Evolutionary conservation across 2,888 invertebrate species (phyloP).

Genomic region (Elysia crispata): DNA sequence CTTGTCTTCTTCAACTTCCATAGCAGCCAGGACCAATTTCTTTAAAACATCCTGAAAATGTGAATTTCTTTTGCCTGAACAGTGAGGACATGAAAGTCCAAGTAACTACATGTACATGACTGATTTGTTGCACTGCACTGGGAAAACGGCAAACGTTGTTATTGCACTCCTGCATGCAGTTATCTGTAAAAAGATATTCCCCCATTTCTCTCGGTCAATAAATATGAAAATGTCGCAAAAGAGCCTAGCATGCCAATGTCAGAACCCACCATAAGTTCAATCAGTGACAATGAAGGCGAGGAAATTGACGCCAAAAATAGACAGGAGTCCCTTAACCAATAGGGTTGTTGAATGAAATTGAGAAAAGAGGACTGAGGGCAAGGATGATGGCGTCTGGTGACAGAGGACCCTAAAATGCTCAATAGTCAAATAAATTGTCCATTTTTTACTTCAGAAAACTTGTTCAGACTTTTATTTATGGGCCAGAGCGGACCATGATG

Average conservation of each 20-base stretch:
- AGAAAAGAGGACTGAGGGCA: no score
- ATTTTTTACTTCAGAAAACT: no score
- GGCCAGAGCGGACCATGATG: no score
- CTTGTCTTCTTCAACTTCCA: slow-evolving; percentile 28
- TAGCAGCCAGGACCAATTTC: no score
- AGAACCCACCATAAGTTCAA: background rate
- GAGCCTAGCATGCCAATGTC: background rate
- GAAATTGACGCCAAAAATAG: background rate
- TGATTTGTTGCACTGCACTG: slow-evolving; percentile 49
- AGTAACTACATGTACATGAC: slow-evolving; percentile 53
- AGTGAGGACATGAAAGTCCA: no score
- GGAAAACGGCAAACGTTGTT: slow-evolving; percentile 25
- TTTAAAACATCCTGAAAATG: no score
- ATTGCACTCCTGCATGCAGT: slow-evolving; percentile 36
- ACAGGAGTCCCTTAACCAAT: background rate
- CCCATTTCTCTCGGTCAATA: no score
- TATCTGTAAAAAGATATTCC: background rate
- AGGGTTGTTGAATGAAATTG: no score
- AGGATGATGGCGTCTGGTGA: background rate
- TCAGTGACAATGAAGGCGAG: background rate
- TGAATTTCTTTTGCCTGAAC: no score
- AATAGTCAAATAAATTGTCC: no score
- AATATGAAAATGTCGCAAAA: background rate
- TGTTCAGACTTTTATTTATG: no score
- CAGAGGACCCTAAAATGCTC: no score